A percentile compares a stretch with the other conserved stretches of the same genome.
phyloP scores from a whole-genome alignment of 2,797 vertebrate genomes.

The Hippoglossus hippoglossus region DNA sequence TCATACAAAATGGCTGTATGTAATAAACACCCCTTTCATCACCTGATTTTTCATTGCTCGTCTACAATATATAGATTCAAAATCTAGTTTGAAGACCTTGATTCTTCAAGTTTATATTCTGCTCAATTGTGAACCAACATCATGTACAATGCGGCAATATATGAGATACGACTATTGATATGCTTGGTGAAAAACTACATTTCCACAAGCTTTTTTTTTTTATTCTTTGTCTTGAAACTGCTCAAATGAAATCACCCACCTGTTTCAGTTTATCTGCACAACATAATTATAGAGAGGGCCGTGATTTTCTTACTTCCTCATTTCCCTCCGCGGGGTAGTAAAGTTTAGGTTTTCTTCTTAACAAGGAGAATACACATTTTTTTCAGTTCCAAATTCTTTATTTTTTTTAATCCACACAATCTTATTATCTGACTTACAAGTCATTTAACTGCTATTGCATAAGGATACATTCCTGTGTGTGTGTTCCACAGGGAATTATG shows the following conservation, averaged over 20 bases:
- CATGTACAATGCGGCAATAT: no score
- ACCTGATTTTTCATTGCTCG: background rate
- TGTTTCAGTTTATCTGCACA: constrained; percentile 54
- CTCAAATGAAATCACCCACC: constrained; percentile 37
- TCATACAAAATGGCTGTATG: no score
- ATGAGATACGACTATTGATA: no score
- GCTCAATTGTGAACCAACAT: no score
- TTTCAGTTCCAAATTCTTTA: constrained; percentile 13
- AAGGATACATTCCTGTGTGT: no score
- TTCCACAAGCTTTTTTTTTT: constrained; percentile 11
- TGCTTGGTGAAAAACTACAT: background rate
- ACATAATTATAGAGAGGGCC: constrained; percentile 43
- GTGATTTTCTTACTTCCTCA: constrained; percentile 25
- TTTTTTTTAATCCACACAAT: constrained; percentile 29
- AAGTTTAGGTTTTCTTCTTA: constrained; percentile 25
- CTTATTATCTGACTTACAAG: constrained; percentile 18
- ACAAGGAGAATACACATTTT: constrained; percentile 20
- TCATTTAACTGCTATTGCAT: no score
- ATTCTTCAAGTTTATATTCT: background rate
- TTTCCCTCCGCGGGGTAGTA: constrained; percentile 34
- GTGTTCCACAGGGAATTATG: constrained; percentile 7
- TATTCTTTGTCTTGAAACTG: constrained; percentile 26
- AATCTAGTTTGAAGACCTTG: background rate
- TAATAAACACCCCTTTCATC: background rate
- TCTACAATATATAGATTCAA: no score